Conservation (phyloP, 2,113 vertebrate species). For the Nestor notabilis region DNA sequence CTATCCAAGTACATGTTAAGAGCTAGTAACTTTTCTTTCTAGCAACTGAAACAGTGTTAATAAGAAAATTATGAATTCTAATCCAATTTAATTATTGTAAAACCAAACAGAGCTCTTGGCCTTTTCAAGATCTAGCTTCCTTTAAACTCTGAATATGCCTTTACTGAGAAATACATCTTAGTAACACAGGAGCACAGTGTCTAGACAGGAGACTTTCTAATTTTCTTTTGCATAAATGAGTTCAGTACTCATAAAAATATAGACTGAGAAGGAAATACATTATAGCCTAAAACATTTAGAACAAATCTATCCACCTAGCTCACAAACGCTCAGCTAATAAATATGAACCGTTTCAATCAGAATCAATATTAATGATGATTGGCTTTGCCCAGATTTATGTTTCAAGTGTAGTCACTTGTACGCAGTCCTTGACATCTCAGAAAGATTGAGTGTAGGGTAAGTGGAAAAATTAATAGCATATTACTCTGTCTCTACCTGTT, state of each 20-base stretch:
- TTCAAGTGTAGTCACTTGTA: not conserved
- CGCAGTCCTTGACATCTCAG: not conserved
- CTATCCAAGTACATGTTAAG: accelerated
- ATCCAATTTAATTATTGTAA: not conserved
- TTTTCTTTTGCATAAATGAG: constrained; percentile 27
- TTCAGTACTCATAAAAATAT: constrained; percentile 5
- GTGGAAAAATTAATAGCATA: not conserved
- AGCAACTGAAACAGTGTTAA: not conserved
- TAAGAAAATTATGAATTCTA: not conserved
- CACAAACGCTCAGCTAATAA: not conserved
- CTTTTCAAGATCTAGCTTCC: not conserved
- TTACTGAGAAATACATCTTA: constrained; percentile 7
- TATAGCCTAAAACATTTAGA: not conserved
- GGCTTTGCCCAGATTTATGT: not conserved
- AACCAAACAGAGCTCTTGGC: not conserved
- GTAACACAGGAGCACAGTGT: not conserved
- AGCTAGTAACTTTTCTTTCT: not conserved
- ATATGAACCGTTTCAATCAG: not conserved
- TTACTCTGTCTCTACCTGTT: not conserved
- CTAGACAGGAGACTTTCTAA: constrained; percentile 1
- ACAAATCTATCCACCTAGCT: not conserved
- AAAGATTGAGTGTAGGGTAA: not conserved
- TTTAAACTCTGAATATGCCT: not conserved
- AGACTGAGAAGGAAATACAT: not conserved
- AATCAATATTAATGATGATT: not conserved